These are phyloP conservation scores for Coregonus suidteri DNA, from an alignment of 2,797 vertebrate genomes.

Conservation along the genomic window DNA sequence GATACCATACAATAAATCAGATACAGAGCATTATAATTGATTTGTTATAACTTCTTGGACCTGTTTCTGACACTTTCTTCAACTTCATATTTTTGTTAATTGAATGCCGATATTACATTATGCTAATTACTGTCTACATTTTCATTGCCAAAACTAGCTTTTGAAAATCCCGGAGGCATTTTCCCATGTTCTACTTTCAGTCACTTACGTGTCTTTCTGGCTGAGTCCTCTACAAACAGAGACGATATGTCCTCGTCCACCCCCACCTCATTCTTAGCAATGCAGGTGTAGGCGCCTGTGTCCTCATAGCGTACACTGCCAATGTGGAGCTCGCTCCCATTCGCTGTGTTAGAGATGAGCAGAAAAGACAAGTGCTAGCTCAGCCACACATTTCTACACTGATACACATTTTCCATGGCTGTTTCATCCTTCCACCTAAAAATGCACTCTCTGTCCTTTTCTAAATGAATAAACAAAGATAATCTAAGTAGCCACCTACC, in stretches of 20 bases:
- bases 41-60: too few relatives aligned
- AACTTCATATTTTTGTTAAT: not conserved
- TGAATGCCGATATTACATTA: not conserved
- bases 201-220: constrained; percentile 91
- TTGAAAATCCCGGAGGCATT: not conserved
- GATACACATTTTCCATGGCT: not conserved
- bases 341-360: constrained; percentile 71
- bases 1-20: not conserved
- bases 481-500: too few relatives aligned
- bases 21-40: too few relatives aligned
- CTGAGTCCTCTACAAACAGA: constrained; percentile 94
- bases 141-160: not conserved
- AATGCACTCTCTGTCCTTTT: not conserved
- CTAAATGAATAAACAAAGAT: not conserved
- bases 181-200: not conserved
- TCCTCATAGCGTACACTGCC: constrained; percentile 93
- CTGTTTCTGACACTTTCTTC: too few relatives aligned
- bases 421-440: not conserved
- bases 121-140: not conserved
- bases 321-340: constrained; percentile 90
- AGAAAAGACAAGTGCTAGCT: not conserved
- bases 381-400: not conserved
- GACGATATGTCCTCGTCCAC: constrained; percentile 98
- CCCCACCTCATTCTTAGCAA: constrained; percentile 95
- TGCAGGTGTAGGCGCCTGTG: constrained; percentile 96